Evolutionary conservation across 2,113 vertebrate genomes (phyloP).

Genomic region (Cranoglanis bouderius): DNA sequence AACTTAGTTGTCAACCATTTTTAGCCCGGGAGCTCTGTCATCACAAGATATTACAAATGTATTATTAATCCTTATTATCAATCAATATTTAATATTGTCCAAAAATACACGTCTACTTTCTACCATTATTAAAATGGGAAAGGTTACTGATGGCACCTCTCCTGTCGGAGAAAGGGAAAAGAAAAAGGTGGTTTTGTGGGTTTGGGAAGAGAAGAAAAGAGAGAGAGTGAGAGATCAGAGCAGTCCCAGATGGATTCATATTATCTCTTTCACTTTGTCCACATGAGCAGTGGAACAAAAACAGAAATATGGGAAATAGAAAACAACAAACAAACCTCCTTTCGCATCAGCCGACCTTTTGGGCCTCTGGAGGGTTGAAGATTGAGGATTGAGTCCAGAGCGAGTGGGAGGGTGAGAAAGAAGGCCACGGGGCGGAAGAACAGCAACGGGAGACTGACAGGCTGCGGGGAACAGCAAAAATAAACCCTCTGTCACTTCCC

Average conservation of each 20-base stretch:
- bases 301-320: background rate
- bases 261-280: background rate
- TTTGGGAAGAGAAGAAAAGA: background rate
- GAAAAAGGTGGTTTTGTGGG: background rate
- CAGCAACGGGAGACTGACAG: background rate
- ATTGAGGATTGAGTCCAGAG: background rate
- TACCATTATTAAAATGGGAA: conserved; percentile 35
- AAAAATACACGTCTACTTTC: conserved; percentile 38
- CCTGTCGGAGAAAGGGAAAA: background rate
- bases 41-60: conserved; percentile 52
- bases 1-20: conserved; percentile 39
- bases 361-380: background rate
- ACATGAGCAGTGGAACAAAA: background rate
- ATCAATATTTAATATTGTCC: conserved; percentile 49
- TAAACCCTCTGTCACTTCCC: conserved; percentile 27
- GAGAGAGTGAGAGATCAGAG: conserved; percentile 24
- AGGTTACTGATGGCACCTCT: conserved; percentile 32
- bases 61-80: conserved; percentile 53
- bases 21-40: conserved; percentile 47
- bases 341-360: background rate
- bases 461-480: conserved; percentile 25
- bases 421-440: background rate
- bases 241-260: background rate
- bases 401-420: background rate
- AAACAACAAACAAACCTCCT: background rate